Evolutionary conservation across 1,140 invertebrate species (phyloP).

Genomic region (Eumeta japonica): DNA sequence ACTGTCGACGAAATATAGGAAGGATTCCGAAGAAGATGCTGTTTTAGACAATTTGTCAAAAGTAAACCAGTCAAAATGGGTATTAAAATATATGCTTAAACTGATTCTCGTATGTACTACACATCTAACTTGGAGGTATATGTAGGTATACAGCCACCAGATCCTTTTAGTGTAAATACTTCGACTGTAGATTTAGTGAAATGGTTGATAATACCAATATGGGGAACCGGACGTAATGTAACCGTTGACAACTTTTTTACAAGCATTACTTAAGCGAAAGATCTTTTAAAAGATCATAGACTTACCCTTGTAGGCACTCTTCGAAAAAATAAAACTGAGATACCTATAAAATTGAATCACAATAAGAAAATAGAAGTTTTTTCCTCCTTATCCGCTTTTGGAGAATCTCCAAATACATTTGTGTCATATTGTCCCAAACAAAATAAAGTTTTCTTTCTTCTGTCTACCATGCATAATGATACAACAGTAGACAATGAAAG

Average conservation of each 20-base stretch:
- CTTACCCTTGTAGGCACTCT: constrained; percentile 27
- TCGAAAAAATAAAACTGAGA: constrained; percentile 26
- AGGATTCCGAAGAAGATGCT: constrained; percentile 24
- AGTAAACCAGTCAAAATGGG: constrained; percentile 28
- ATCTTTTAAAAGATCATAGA: constrained; percentile 20
- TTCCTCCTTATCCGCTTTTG: constrained; percentile 9
- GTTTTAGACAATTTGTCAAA: constrained; percentile 28
- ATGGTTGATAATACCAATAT: constrained; percentile 14
- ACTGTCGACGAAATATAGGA: constrained; percentile 34
- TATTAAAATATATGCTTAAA: constrained; percentile 31
- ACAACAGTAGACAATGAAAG: too few species aligned
- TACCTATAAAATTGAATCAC: constrained; percentile 21
- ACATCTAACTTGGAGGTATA: constrained; percentile 17
- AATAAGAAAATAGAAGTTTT: too few species aligned
- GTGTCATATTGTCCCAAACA: too few species aligned
- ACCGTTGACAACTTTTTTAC: constrained; percentile 48
- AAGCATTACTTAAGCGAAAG: constrained; percentile 19
- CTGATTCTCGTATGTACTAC: constrained; percentile 27
- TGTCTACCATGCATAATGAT: too few species aligned
- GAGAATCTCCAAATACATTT: constrained; percentile 17
- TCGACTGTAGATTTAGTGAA: constrained; percentile 22
- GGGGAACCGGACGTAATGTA: constrained; percentile 30
- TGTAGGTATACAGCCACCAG: too few species aligned
- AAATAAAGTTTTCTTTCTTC: too few species aligned
- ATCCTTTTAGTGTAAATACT: too few species aligned